Conservation (phyloP, 2,113 vertebrate genomes). For the Proteles cristata region DNA sequence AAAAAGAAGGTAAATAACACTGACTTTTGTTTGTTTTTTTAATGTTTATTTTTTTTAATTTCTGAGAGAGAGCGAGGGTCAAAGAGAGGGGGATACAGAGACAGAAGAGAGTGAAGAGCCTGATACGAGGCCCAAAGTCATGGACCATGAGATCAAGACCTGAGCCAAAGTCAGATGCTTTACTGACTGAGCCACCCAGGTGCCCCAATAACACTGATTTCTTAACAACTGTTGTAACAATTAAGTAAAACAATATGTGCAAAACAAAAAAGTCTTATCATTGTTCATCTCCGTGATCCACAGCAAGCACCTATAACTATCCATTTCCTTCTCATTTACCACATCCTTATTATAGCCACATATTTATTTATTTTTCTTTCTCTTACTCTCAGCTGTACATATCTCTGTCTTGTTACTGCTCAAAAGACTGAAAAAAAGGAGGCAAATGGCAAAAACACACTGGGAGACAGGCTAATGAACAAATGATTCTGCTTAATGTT, state of each 20-base stretch:
- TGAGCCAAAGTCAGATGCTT: no score
- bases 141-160: no score
- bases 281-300: not conserved
- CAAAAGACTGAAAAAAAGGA: not conserved
- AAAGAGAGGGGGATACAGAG: no score
- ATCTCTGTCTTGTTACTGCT: not conserved
- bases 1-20: not conserved
- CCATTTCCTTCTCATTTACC: not conserved
- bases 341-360: not conserved
- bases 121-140: no score
- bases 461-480: not conserved
- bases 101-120: no score
- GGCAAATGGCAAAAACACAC: not conserved
- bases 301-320: not conserved
- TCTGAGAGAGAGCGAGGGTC: no score
- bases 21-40: not conserved
- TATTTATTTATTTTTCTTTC: not conserved
- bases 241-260: slow-evolving; percentile 17
- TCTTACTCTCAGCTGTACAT: not conserved
- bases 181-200: no score
- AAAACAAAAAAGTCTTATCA: not conserved
- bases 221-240: not conserved
- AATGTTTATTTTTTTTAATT: no score
- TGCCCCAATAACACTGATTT: not conserved
- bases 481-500: not conserved